Conservation (phyloP, 2,888 invertebrate species). For the Drosophila merina region DNA sequence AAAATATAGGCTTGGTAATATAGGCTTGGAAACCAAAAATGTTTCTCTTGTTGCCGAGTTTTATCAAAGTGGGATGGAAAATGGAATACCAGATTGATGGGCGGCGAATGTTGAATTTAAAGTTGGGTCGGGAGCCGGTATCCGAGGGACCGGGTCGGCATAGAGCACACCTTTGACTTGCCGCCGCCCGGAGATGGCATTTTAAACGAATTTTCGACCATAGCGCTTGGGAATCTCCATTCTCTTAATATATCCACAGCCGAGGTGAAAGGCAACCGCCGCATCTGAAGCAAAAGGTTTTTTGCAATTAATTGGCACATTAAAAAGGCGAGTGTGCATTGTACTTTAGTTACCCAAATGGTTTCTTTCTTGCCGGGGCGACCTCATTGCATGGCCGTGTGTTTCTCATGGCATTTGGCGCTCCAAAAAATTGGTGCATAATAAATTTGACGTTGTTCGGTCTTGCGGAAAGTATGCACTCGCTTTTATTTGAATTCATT, state of each 20-base stretch:
- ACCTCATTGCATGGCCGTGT: conserved; percentile 38
- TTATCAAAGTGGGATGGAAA: conserved; percentile 55
- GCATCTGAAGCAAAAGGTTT: conserved; percentile 34
- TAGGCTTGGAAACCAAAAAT: not conserved
- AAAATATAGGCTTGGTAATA: not conserved
- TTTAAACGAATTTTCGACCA: conserved; percentile 56
- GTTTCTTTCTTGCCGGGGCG: conserved; percentile 37
- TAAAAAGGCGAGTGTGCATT: conserved; percentile 43
- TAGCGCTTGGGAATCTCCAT: conserved; percentile 56
- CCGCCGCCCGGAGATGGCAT: conserved; percentile 65
- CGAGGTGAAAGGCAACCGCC: conserved; percentile 63
- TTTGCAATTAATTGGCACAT: conserved; percentile 60
- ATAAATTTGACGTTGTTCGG: conserved; percentile 41
- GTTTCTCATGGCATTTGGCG: conserved; percentile 66
- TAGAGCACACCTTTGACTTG: conserved; percentile 53
- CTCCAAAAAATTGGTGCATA: conserved; percentile 50
- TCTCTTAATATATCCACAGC: conserved; percentile 23
- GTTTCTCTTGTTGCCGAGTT: not conserved
- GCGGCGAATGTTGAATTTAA: conserved; percentile 53
- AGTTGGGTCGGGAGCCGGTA: conserved; percentile 14
- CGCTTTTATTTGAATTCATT: conserved; percentile 11
- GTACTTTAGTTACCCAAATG: conserved; percentile 50
- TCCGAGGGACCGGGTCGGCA: conserved; percentile 4
- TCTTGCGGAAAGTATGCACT: conserved; percentile 49
- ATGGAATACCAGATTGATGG: conserved; percentile 52